A percentile compares a stretch with the other conserved stretches of the same genome.
Evolutionary conservation across 2,113 vertebrate genomes (phyloP).

Genomic region (Porphyrio hochstetteri): DNA sequence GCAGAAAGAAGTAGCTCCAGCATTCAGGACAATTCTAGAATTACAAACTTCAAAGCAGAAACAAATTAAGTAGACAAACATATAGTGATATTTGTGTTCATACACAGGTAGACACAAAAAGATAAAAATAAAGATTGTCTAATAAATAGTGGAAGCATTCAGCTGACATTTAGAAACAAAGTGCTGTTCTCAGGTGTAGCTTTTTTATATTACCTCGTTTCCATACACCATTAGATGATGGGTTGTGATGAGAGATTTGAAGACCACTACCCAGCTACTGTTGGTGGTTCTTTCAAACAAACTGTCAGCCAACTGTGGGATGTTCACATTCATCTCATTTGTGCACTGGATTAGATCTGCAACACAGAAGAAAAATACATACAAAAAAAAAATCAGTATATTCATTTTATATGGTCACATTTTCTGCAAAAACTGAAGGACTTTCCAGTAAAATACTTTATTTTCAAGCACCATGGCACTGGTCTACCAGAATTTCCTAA

Average conservation of each 20-base stretch:
- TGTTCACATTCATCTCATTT: constrained; percentile 96
- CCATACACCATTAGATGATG: constrained; percentile 98
- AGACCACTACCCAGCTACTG: constrained; percentile 99
- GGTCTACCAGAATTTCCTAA: neutral
- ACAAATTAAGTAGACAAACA: neutral
- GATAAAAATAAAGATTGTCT: neutral
- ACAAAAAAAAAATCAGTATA: no score
- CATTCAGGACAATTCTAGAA: neutral
- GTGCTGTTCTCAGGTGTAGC: neutral
- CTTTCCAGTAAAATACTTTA: neutral
- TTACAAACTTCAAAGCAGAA: neutral
- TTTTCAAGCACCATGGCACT: neutral
- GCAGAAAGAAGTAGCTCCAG: neutral
- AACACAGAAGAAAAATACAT: constrained; percentile 9
- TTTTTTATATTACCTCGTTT: constrained; percentile 87
- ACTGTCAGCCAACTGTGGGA: constrained; percentile 96
- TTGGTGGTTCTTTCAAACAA: constrained; percentile 96
- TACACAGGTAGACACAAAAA: neutral
- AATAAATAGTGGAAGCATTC: neutral
- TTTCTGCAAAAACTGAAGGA: neutral
- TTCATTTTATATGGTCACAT: neutral
- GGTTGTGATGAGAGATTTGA: constrained; percentile 97
- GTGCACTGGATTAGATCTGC: constrained; percentile 96
- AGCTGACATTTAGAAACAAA: neutral
- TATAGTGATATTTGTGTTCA: neutral